These are phyloP conservation scores for Alsophila aescularia DNA, from an alignment of 2,888 invertebrate genomes.

Conservation along the genomic window DNA sequence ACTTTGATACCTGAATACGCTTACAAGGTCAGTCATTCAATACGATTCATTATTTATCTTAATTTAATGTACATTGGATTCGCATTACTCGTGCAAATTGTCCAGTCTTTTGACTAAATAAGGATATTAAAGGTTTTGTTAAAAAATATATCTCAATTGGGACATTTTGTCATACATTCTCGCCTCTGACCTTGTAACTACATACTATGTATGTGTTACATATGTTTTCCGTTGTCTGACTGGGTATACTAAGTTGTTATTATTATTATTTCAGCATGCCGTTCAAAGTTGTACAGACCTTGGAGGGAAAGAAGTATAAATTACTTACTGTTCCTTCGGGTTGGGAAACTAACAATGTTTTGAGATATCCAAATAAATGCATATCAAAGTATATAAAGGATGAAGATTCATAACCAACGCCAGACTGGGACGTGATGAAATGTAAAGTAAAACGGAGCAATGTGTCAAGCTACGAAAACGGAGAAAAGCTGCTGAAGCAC, in stretches of 20 bases:
- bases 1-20: not conserved
- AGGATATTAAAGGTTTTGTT: too few relatives aligned
- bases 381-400: constrained; percentile 3
- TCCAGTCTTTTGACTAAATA: not conserved
- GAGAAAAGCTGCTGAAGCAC: constrained; percentile 8
- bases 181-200: too few relatives aligned
- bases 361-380: constrained; percentile 9
- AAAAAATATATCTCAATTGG: too few relatives aligned
- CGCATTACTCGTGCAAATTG: too few relatives aligned
- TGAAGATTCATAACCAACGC: constrained; percentile 1
- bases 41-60: not conserved
- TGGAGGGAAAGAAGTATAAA: constrained; percentile 13
- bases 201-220: too few relatives aligned
- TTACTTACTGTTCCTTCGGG: constrained; percentile 16
- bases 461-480: constrained; percentile 5
- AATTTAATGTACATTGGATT: not conserved
- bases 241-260: not conserved
- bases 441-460: constrained; percentile 13
- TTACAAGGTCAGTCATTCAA: not conserved
- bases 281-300: constrained; percentile 18
- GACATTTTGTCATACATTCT: too few relatives aligned
- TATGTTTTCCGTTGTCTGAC: not conserved
- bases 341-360: constrained; percentile 12
- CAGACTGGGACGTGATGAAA: constrained; percentile 10
- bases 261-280: constrained; percentile 16